phyloP scores from a whole-genome alignment of 1,140 invertebrate species.

The Sweltsa coloradensis region DNA sequence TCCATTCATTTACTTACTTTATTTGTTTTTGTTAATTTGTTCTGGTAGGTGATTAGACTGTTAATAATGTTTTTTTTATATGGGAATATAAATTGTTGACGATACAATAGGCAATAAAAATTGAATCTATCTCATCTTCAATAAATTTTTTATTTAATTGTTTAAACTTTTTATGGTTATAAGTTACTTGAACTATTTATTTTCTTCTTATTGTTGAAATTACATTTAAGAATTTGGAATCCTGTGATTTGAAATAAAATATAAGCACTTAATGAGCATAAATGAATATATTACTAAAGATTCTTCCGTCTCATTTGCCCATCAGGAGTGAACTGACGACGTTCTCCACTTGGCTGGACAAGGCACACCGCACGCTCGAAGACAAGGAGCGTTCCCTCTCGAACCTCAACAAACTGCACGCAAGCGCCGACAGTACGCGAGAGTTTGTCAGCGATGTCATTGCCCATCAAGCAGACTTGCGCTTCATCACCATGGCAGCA shows the following conservation, averaged over 20 bases:
- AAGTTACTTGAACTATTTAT: too few relatives aligned
- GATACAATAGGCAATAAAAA: too few relatives aligned
- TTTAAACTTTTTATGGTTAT: too few relatives aligned
- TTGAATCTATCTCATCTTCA: too few relatives aligned
- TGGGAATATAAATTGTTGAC: too few relatives aligned
- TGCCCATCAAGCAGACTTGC: conserved; percentile 83
- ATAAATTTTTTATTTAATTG: too few relatives aligned
- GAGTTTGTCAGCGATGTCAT: conserved; percentile 91
- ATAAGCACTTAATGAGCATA: not conserved
- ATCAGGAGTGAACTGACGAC: conserved; percentile 57
- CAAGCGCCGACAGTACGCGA: conserved; percentile 59
- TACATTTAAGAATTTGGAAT: too few relatives aligned
- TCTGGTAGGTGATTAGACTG: not conserved
- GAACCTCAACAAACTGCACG: conserved; percentile 58
- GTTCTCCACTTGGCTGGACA: conserved; percentile 75
- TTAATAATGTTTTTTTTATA: not conserved
- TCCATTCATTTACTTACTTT: conserved; percentile 15
- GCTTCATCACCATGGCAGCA: conserved; percentile 88
- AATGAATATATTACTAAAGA: not conserved
- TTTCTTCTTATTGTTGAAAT: too few relatives aligned
- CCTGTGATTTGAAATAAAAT: not conserved
- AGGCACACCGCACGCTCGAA: conserved; percentile 62
- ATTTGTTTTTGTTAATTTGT: not conserved
- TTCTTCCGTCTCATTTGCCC: too few relatives aligned
- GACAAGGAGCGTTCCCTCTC: conserved; percentile 76